phyloP scores from a whole-genome alignment of 2,888 invertebrate genomes.

The Sphaeridia pumilis region DNA sequence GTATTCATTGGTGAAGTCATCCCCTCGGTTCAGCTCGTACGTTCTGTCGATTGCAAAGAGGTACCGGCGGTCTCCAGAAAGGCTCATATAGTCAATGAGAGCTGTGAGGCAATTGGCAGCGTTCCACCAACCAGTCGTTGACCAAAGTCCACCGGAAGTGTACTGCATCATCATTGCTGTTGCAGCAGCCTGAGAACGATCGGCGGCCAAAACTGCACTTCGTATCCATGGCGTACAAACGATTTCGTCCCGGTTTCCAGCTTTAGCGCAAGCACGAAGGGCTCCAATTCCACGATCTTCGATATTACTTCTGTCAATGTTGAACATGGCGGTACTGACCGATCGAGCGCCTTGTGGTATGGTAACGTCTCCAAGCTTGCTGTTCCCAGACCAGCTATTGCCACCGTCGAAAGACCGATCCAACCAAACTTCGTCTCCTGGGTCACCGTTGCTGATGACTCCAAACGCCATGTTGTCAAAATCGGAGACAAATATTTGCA shows the following conservation, averaged over 20 bases:
- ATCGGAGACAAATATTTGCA: constrained; percentile 24
- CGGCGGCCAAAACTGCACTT: constrained; percentile 13
- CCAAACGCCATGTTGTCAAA: constrained; percentile 23
- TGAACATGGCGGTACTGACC: constrained; percentile 21
- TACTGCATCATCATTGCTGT: constrained; percentile 32
- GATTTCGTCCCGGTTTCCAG: background rate
- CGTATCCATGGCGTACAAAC: constrained; percentile 30
- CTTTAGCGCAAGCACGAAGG: constrained; percentile 21
- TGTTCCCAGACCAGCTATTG: constrained; percentile 17
- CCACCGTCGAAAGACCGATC: constrained; percentile 31
- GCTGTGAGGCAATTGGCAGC: constrained; percentile 23
- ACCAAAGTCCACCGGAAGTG: constrained; percentile 17
- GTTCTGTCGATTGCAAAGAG: background rate
- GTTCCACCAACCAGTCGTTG: constrained; percentile 31
- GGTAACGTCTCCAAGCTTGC: constrained; percentile 14
- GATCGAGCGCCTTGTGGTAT: constrained; percentile 7
- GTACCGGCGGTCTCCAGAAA: constrained; percentile 15
- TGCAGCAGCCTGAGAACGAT: constrained; percentile 25
- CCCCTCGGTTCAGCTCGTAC: constrained; percentile 13
- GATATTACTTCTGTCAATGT: constrained; percentile 20
- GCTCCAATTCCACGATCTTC: constrained; percentile 19
- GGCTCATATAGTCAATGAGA: constrained; percentile 26
- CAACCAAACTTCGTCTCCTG: constrained; percentile 26
- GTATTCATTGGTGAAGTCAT: constrained; percentile 13
- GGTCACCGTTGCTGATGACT: constrained; percentile 17